Evolutionary conservation across 2,113 vertebrate species (phyloP), one percentile per base, ranked within the genome.

Genomic region (Ifrita kowaldi): DNA sequence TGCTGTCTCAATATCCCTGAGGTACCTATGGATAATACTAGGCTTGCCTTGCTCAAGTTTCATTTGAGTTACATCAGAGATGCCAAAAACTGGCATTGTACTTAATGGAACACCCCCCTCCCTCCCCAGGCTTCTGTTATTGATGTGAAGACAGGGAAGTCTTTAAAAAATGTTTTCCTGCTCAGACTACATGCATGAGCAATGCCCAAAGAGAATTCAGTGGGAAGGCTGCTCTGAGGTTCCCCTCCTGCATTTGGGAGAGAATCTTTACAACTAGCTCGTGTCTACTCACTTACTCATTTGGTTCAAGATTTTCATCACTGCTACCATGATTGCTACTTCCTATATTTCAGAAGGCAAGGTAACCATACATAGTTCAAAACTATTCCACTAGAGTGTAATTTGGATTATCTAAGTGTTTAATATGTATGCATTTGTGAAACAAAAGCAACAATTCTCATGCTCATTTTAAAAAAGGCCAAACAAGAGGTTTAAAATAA

Each of bases 11-110:
- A 84, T 92, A 94, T 87, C 78, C 96, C 68, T 63, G 79, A 95
- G 89, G 77, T 91, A 81, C 82, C 84, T 83, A 62, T 95, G 93
- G 96, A 63, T 96, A 97, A 96, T 96, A 80, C 37, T 33, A 93
- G 91, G 83, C 80, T 95, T 95, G 65, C 44, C 93, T 88, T 94
- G 4, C 28, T 92, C 10, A 32, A 74, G 95, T 95, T 90, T 92
- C 94, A 91, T 93, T 76, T 79, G 53, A 94, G 53, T 97, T 97
- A 87, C 94, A 83, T 78, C 95, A 95, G 63, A 95, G 49, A 90
- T 78, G 69, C 67, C 42, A 87, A 84, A 95, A 88, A 27, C 13
- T 67, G 80, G 18, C 1, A 1, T 75, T 95, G 47, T 59, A 64
- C 78, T 89, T 89, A 52, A 60, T 75, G 55, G 52, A 78, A 44